A percentile compares a stretch with the other conserved stretches of the same genome.
Conservation (phyloP, 2,797 vertebrate species). For the Coluber constrictor region DNA sequence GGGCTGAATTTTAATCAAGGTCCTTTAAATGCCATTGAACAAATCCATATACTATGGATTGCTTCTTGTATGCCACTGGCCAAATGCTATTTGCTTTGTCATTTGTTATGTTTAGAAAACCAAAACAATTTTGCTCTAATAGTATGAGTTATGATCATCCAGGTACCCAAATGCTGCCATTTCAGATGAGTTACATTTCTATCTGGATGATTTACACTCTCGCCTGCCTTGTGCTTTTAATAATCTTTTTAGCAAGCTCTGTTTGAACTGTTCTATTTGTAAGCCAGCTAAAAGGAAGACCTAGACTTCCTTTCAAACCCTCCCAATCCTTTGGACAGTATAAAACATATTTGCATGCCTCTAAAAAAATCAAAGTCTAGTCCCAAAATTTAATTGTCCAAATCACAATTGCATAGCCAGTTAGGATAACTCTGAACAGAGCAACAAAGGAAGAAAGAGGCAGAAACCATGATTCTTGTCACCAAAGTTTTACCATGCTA, state of each 20-base stretch:
- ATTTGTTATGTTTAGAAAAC: constrained; percentile 77
- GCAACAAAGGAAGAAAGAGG: neutral
- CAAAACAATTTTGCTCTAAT: constrained; percentile 63
- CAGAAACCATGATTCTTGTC: constrained; percentile 27
- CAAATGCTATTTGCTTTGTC: constrained; percentile 65
- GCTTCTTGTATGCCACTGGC: constrained; percentile 66
- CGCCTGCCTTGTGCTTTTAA: constrained; percentile 48
- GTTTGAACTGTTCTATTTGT: constrained; percentile 36
- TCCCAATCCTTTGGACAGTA: neutral
- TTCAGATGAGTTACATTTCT: constrained; percentile 51
- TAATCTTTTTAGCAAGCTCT: constrained; percentile 50
- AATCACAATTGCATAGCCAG: constrained; percentile 21
- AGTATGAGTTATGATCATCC: constrained; percentile 55
- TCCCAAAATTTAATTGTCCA: constrained; percentile 33
- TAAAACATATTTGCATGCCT: neutral
- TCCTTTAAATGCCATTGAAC: constrained; percentile 78
- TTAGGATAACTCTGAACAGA: neutral
- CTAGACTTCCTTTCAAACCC: constrained; percentile 24
- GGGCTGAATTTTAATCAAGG: constrained; percentile 77
- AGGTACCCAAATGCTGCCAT: constrained; percentile 28
- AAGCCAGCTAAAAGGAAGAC: constrained; percentile 5
- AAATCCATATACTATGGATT: constrained; percentile 78
- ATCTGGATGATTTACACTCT: constrained; percentile 32
- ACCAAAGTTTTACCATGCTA: neutral
- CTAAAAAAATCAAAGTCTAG: neutral